Conservation (phyloP, 2,797 vertebrate species). For the Sylvilagus floridanus region DNA sequence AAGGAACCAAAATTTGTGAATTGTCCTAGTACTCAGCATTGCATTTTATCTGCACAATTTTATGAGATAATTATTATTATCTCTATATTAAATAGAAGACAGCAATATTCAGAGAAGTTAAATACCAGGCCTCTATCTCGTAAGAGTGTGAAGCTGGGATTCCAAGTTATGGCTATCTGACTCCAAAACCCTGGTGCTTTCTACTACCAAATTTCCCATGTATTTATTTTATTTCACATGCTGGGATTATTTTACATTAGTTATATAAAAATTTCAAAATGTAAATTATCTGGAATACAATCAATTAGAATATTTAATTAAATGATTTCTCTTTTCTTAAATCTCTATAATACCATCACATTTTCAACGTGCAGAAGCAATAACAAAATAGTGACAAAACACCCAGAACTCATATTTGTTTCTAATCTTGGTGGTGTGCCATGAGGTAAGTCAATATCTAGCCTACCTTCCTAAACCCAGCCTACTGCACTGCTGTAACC, state of each 20-base stretch:
- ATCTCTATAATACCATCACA: neutral
- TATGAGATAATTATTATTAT: neutral
- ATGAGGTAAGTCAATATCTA: neutral
- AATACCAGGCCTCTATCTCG: neutral
- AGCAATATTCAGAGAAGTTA: neutral
- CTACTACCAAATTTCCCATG: neutral
- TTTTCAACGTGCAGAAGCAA: neutral
- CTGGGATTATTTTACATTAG: neutral
- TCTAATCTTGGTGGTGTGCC: neutral
- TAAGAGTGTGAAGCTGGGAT: neutral
- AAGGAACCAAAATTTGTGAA: neutral
- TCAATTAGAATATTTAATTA: slow-evolving; percentile 13
- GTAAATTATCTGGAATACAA: neutral
- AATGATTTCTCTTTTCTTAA: neutral
- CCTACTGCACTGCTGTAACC: neutral
- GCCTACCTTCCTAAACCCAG: neutral
- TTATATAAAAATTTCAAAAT: neutral
- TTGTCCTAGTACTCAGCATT: neutral
- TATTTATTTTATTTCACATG: neutral
- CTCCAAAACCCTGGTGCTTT: slow-evolving; percentile 7
- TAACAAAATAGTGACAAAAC: neutral
- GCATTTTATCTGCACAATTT: neutral
- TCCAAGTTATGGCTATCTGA: neutral
- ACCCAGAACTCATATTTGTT: neutral
- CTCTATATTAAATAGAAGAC: neutral